Evolutionary conservation across 2,797 vertebrate genomes (phyloP).

Genomic region (Sebastes hopkinsi): DNA sequence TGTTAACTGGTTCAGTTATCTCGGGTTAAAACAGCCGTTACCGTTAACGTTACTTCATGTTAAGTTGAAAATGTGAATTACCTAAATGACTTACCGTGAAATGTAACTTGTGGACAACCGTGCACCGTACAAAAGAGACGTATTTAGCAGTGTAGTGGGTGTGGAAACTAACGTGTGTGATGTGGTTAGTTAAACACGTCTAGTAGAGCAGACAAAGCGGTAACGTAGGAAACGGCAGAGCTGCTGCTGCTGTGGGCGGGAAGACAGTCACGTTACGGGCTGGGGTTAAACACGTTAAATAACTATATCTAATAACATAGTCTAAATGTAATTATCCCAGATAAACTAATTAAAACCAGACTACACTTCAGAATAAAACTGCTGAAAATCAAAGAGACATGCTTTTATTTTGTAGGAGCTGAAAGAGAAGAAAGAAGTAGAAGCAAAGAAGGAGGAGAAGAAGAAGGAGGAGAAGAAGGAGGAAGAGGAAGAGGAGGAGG

Average conservation of each 20-base stretch:
- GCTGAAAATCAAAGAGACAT: not conserved
- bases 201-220: constrained; percentile 68
- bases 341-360: not conserved
- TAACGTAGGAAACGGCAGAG: constrained; percentile 31
- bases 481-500: constrained; percentile 34
- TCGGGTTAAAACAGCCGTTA: not conserved
- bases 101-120: not conserved
- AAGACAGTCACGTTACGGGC: constrained; percentile 51
- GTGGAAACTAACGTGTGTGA: too few species aligned
- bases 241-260: constrained; percentile 77
- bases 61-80: constrained; percentile 28
- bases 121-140: fast-evolving
- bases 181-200: too few species aligned
- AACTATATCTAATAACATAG: too few species aligned
- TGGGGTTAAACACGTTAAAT: not conserved
- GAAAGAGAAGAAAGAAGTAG: constrained; percentile 88
- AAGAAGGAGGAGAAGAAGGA: constrained; percentile 2
- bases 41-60: not conserved
- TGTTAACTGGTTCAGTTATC: not conserved
- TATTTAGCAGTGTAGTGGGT: not conserved
- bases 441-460: constrained; percentile 49
- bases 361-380: constrained; percentile 15
- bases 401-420: constrained; percentile 81
- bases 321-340: too few species aligned
- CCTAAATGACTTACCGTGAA: constrained; percentile 7